A percentile compares a stretch with the other conserved stretches of the same genome.
Evolutionary conservation across 2,888 invertebrate genomes (phyloP).

Genomic region (Macroteleia sp.): DNA sequence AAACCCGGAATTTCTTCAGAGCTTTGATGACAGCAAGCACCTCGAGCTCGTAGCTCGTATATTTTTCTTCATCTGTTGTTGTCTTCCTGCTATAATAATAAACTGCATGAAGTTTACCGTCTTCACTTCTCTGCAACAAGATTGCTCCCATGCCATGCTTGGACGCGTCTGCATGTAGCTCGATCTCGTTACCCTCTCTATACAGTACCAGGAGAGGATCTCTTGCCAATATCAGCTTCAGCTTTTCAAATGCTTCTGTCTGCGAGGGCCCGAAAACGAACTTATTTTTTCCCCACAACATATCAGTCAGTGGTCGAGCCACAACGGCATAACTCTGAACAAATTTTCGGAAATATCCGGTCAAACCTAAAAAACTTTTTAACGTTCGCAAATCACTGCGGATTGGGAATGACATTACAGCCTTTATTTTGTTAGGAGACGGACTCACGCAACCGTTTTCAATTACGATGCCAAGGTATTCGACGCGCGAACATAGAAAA

Average conservation of each 20-base stretch:
- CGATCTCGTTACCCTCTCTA: background rate
- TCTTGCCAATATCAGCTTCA: background rate
- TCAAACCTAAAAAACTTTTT: background rate
- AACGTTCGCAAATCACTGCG: background rate
- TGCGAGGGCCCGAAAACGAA: slow-evolving; percentile 4
- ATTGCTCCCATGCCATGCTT: slow-evolving; percentile 6
- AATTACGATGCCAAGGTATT: background rate
- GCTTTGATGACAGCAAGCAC: background rate
- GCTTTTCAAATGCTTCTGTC: background rate
- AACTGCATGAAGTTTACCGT: background rate
- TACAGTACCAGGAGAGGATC: slow-evolving; percentile 9
- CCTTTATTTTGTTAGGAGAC: background rate
- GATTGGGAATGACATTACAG: background rate
- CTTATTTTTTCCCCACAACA: background rate
- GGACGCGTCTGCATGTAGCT: slow-evolving; percentile 6
- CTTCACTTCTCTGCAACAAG: background rate
- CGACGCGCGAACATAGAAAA: slow-evolving; percentile 1
- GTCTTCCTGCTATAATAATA: slow-evolving; percentile 5
- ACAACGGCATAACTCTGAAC: background rate
- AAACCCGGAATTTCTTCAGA: too few species aligned
- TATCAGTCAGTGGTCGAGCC: background rate
- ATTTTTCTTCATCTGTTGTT: background rate
- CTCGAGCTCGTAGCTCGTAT: background rate
- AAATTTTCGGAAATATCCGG: background rate
- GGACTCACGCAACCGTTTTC: slow-evolving; percentile 1